Conservation (phyloP, 2,113 vertebrate species). For the Aptenodytes patagonicus region DNA sequence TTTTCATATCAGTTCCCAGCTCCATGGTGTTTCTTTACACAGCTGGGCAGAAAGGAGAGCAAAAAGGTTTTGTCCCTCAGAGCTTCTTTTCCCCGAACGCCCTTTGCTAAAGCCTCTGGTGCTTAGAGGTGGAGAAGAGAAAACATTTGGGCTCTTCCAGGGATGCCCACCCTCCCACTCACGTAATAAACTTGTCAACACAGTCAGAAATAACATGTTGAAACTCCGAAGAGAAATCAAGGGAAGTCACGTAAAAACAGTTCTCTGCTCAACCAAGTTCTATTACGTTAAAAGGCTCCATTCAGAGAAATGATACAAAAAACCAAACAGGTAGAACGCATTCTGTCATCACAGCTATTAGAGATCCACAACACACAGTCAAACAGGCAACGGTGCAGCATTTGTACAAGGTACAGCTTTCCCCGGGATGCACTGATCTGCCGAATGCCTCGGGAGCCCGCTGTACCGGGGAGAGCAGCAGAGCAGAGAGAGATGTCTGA, state of each 20-base stretch:
- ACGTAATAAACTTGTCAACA: not conserved
- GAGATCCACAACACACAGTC: accelerated
- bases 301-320: not conserved
- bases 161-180: not conserved
- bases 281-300: not conserved
- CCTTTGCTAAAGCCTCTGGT: not conserved
- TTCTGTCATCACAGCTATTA: not conserved
- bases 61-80: not conserved
- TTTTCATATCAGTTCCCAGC: not conserved
- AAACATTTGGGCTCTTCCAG: not conserved
- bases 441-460: not conserved
- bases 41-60: not conserved
- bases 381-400: accelerated
- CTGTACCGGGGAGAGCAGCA: not conserved
- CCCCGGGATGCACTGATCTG: not conserved
- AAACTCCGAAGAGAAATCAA: not conserved
- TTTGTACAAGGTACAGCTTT: too few relatives aligned
- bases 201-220: not conserved
- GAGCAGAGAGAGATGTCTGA: not conserved
- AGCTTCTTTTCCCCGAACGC: not conserved
- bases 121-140: not conserved
- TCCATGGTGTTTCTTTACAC: not conserved
- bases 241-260: not conserved
- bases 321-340: accelerated
- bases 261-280: not conserved